Percentiles rank a stretch among this genome's conserved stretches.
Evolutionary conservation across 92 coral and sea anemone species (phyloP).

Genomic region (Porites lobata): DNA sequence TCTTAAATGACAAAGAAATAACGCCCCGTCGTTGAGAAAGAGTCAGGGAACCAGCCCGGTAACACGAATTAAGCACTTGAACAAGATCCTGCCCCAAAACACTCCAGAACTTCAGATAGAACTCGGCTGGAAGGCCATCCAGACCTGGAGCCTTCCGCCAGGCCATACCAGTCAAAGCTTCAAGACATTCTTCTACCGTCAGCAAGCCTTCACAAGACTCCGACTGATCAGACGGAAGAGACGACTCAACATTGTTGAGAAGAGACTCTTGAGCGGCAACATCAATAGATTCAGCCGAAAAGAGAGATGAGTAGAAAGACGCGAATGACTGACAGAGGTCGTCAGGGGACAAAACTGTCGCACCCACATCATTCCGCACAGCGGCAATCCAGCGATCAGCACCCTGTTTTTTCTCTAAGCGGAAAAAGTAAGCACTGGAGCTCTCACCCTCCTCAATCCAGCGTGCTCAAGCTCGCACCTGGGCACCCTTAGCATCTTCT

Average conservation of each 20-base stretch:
- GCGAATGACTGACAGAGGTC: constrained; percentile 6
- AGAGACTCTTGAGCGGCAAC: constrained; percentile 11
- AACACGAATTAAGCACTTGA: constrained; percentile 37
- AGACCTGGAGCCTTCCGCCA: constrained; percentile 50
- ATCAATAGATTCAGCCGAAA: constrained; percentile 1
- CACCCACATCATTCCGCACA: background rate
- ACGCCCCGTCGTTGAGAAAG: constrained; percentile 37
- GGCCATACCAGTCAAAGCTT: constrained; percentile 53
- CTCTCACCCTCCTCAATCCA: constrained; percentile 51
- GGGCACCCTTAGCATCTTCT: background rate
- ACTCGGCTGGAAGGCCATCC: constrained; percentile 72
- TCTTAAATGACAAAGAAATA: constrained; percentile 61
- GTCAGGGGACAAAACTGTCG: background rate
- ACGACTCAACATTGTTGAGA: background rate
- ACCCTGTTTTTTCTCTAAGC: background rate
- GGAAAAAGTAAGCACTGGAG: constrained; percentile 39
- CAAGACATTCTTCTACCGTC: constrained; percentile 38
- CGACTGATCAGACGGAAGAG: background rate
- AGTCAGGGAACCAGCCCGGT: background rate
- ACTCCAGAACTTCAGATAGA: constrained; percentile 63
- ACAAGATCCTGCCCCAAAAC: constrained; percentile 57
- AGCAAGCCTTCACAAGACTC: constrained; percentile 65
- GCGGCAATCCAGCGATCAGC: constrained; percentile 6
- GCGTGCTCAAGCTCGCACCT: background rate
- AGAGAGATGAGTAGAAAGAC: constrained; percentile 9